Evolutionary conservation across 2,113 vertebrate species (phyloP), one percentile per base, ranked within the genome.

Genomic region (Gambusia affinis): DNA sequence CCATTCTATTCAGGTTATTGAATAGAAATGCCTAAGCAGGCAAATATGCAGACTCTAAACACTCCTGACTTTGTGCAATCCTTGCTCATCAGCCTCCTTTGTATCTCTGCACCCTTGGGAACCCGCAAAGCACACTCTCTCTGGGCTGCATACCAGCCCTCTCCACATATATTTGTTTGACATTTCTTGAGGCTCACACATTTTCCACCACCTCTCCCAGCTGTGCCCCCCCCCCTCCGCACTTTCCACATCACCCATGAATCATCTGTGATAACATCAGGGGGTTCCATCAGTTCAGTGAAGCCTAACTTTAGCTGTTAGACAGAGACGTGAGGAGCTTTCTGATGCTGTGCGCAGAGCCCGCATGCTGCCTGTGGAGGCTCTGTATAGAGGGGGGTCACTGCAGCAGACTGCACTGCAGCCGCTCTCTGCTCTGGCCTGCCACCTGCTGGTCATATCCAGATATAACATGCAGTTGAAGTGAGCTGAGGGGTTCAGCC

Each of bases 361-460:
- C 37, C 81, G 81, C 84, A 67, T 75, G 73, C 81, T 69, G 64
- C 84, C 73, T 81, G 87, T 83, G 84, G 70, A 78, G 74, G 79
- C 69, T 68, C 54, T 60, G 67, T 60, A 70, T 63, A 69, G 78
- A 81, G 76, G 77, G 57, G 78, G 77, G 60, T 74, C 85, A 81
- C 88, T 92, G 91, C 90, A 89, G 86, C 87, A 89, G 62, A 78
- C 61, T 80, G 79, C 85, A 87, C 81, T 87, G 90, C 88, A 80
- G 86, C 82, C 77, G 76, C 44, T 27, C 27, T 0, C 65, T 74
- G 90, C 84, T 84, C 51, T 63, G 47, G 67, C 64, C 87, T 89
- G 89, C 85, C 89, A 81, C 87, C 90, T 87, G 81, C 82, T 91
- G 92, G 77, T 10, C 29, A 24, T 2, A 2, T n/a, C 11, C 4